Conservation (phyloP, 2,797 vertebrate species). For the Tympanoctomys barrerae region DNA sequence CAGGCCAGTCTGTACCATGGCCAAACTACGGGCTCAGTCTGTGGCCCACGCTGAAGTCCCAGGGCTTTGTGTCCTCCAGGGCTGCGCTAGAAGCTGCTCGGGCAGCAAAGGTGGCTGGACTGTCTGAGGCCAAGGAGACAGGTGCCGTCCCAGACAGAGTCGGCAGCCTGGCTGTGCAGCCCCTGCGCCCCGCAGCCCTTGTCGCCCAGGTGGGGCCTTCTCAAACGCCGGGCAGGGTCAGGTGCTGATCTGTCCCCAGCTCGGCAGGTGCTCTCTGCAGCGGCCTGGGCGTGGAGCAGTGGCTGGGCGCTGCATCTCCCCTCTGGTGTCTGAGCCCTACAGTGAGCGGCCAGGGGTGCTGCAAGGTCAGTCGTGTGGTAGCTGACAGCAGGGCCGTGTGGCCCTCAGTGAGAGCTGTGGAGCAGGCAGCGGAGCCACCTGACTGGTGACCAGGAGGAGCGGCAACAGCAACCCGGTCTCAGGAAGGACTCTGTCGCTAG, state of each 20-base stretch:
- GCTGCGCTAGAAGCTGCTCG: background rate
- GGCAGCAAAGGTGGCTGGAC: accelerated
- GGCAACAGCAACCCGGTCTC: accelerated
- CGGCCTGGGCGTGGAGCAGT: too few relatives aligned
- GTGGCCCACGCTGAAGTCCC: background rate
- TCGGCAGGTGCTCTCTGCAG: background rate
- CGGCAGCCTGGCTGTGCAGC: accelerated
- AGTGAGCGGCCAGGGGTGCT: background rate
- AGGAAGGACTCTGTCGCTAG: background rate
- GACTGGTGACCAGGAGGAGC: background rate
- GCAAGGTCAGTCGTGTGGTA: background rate
- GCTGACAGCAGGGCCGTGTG: accelerated
- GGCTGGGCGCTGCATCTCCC: background rate
- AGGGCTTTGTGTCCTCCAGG: background rate
- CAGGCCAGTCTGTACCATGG: background rate
- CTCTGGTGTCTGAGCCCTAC: background rate
- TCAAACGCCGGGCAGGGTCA: accelerated
- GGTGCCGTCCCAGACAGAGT: accelerated
- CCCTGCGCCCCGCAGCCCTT: accelerated
- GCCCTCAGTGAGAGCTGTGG: background rate
- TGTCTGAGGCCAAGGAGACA: background rate
- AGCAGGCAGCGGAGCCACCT: accelerated
- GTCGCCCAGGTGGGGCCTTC: accelerated
- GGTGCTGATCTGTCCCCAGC: background rate
- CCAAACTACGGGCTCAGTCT: background rate